phyloP scores from a whole-genome alignment of 2,888 invertebrate species.

The Chloroclysta siterata region DNA sequence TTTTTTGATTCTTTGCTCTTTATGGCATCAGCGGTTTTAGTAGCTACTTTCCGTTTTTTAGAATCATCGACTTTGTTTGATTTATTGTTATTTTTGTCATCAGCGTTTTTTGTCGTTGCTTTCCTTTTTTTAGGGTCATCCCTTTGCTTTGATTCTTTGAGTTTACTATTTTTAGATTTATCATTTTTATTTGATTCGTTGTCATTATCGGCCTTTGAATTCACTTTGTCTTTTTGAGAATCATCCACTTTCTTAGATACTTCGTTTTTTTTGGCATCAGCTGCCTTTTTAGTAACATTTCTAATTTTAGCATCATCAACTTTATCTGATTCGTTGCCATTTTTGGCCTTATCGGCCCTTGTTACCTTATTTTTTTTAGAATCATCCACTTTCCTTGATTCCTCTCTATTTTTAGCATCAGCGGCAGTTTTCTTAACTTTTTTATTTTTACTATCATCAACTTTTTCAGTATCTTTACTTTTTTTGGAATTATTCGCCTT shows the following conservation, averaged over 20 bases:
- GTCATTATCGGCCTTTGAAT: not conserved
- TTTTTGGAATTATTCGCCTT: slow-evolving; percentile 1
- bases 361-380: not conserved
- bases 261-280: slow-evolving; percentile 2
- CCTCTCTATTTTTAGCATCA: slow-evolving; percentile 5
- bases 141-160: slow-evolving; percentile 1
- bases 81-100: too few relatives aligned
- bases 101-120: too few relatives aligned
- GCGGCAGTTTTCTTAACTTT: not conserved
- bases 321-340: not conserved
- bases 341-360: not conserved
- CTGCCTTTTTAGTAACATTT: not conserved
- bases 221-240: not conserved
- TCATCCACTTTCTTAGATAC: slow-evolving; percentile 4
- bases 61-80: not conserved
- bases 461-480: not conserved
- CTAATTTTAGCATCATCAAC: not conserved
- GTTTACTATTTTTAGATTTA: not conserved
- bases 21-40: not conserved
- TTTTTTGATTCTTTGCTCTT: not conserved
- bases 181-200: not conserved
- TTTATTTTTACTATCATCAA: not conserved
- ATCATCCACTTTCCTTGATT: slow-evolving; percentile 3
- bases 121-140: not conserved
- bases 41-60: not conserved